Percentiles rank a stretch among this genome's conserved stretches.
Conservation (phyloP, 2,797 vertebrate species). For the Aldrovandia affinis region DNA sequence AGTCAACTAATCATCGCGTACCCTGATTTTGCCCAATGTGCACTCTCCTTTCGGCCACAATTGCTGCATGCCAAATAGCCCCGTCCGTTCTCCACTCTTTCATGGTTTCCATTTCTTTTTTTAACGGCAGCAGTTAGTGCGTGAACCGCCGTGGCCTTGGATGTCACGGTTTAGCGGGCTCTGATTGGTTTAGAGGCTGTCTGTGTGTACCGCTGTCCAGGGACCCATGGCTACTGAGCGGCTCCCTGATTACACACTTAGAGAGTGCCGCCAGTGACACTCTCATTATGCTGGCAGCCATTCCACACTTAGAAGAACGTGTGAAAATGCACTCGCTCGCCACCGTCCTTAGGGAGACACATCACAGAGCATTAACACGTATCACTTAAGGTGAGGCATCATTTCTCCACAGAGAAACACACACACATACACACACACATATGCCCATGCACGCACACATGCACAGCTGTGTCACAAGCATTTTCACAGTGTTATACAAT, state of each 20-base stretch:
- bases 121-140: neutral
- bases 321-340: conserved; percentile 51
- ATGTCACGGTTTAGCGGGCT: neutral
- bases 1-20: too few relatives aligned
- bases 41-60: too few relatives aligned
- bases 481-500: too few relatives aligned
- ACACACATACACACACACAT: conserved; percentile 45
- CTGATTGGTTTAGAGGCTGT: conserved; percentile 38
- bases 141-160: conserved; percentile 38
- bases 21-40: too few relatives aligned
- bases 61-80: too few relatives aligned
- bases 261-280: conserved; percentile 27
- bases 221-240: conserved; percentile 44
- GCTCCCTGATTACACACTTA: neutral
- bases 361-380: conserved; percentile 3
- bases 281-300: conserved; percentile 48
- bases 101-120: neutral
- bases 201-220: conserved; percentile 53
- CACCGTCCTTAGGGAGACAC: conserved; percentile 6
- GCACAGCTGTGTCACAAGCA: too few relatives aligned
- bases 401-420: conserved; percentile 1
- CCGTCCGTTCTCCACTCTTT: neutral
- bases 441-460: conserved; percentile 66
- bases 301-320: conserved; percentile 41
- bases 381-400: conserved; percentile 6